Percentiles rank a stretch among this genome's conserved stretches.
Conservation (phyloP, 2,797 vertebrate species). For the Salarias fasciatus region DNA sequence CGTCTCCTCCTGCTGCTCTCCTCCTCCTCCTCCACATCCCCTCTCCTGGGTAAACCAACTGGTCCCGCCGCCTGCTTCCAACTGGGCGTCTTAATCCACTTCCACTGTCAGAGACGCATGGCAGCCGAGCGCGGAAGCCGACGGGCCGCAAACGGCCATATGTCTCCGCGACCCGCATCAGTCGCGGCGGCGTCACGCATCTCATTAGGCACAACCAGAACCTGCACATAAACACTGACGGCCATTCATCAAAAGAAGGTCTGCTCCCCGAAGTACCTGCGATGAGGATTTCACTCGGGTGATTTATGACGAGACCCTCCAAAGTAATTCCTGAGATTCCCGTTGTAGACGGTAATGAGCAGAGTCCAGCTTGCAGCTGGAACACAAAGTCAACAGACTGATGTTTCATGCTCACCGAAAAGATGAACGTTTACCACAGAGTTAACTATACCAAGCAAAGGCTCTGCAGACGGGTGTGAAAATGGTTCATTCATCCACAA, state of each 20-base stretch:
- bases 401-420: no score
- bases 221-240: conserved; percentile 33
- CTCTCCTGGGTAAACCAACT: conserved; percentile 18
- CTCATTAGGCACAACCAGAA: conserved; percentile 66
- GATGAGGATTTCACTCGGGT: conserved; percentile 37
- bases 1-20: conserved; percentile 64
- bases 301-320: conserved; percentile 51
- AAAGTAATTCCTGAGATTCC: conserved; percentile 4
- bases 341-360: conserved; percentile 28
- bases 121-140: conserved; percentile 55
- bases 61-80: conserved; percentile 4
- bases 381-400: conserved; percentile 23
- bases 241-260: conserved; percentile 56
- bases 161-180: conserved; percentile 71
- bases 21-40: conserved; percentile 14
- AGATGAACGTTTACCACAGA: no score
- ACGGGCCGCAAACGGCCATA: conserved; percentile 54
- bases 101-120: conserved; percentile 72
- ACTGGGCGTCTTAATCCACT: conserved; percentile 46
- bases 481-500: no score
- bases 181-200: conserved; percentile 54
- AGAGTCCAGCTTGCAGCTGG: conserved; percentile 5
- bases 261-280: conserved; percentile 46
- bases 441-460: no score
- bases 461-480: no score